Evolutionary conservation across 2,888 invertebrate genomes (phyloP).

Genomic region (Lasioglossum figueresi): DNA sequence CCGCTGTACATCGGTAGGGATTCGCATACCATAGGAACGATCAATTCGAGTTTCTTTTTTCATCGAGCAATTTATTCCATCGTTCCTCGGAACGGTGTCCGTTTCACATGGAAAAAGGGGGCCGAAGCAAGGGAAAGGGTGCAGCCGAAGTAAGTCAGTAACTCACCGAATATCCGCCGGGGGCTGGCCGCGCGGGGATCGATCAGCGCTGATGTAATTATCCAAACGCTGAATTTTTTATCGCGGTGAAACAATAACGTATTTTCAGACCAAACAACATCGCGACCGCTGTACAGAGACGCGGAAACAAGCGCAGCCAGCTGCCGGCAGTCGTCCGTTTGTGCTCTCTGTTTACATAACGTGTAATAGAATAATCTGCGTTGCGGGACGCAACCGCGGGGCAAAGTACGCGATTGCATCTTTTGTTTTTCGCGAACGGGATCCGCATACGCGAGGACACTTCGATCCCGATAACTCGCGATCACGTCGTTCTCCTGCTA

Average conservation of each 20-base stretch:
- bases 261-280: constrained; percentile 88
- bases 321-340: constrained; percentile 46
- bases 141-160: constrained; percentile 77
- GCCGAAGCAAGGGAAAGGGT: constrained; percentile 36
- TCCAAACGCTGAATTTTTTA: constrained; percentile 88
- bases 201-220: constrained; percentile 85
- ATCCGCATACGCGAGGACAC: constrained; percentile 25
- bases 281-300: constrained; percentile 79
- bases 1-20: no score
- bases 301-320: constrained; percentile 60
- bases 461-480: constrained; percentile 34
- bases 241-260: constrained; percentile 87
- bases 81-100: constrained; percentile 18
- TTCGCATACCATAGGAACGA: not conserved
- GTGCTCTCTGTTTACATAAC: constrained; percentile 76
- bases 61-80: constrained; percentile 8
- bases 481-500: constrained; percentile 18
- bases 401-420: constrained; percentile 50
- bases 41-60: not conserved
- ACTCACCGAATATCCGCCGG: constrained; percentile 71
- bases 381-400: constrained; percentile 57
- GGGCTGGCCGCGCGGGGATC: constrained; percentile 56
- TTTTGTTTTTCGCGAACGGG: constrained; percentile 53
- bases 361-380: constrained; percentile 82
- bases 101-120: not conserved